Evolutionary conservation across 2,888 invertebrate species (phyloP).

Genomic region (Trachelus troglodyta): DNA sequence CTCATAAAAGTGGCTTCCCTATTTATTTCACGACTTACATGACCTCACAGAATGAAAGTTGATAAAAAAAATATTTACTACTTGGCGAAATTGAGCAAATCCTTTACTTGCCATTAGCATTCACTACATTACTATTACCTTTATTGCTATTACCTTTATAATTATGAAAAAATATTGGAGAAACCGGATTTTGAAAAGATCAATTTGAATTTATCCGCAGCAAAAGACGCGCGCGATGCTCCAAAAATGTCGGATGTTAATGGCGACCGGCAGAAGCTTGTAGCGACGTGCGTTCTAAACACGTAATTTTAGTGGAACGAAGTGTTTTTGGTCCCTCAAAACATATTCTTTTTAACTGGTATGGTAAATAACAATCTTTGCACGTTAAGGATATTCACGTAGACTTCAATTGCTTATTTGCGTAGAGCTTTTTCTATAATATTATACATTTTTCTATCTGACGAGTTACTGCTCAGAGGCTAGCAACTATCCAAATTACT

Average conservation of each 20-base stretch:
- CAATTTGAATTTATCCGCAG: neutral
- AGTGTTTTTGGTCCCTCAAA: conserved; percentile 3
- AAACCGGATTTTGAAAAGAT: neutral
- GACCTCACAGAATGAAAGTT: no score
- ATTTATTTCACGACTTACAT: no score
- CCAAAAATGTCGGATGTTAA: conserved; percentile 21
- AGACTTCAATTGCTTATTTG: neutral
- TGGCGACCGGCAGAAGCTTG: conserved; percentile 20
- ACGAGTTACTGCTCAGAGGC: neutral
- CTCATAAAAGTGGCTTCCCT: no score
- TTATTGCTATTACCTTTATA: neutral
- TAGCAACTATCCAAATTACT: neutral
- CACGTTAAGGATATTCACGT: neutral
- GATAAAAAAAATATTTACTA: no score
- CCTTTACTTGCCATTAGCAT: no score
- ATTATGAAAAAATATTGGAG: neutral
- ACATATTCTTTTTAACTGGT: conserved; percentile 11
- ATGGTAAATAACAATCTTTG: neutral
- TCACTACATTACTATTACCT: no score
- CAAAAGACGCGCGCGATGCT: conserved; percentile 21
- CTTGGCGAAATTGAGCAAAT: no score
- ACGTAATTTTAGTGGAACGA: conserved; percentile 7
- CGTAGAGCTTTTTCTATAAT: neutral
- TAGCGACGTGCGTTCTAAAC: conserved; percentile 10
- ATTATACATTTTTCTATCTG: neutral